A percentile compares a stretch with the other conserved stretches of the same genome.
These are phyloP conservation scores for Taeniopygia guttata DNA, from an alignment of 2,797 vertebrate genomes.

Conservation along the genomic window DNA sequence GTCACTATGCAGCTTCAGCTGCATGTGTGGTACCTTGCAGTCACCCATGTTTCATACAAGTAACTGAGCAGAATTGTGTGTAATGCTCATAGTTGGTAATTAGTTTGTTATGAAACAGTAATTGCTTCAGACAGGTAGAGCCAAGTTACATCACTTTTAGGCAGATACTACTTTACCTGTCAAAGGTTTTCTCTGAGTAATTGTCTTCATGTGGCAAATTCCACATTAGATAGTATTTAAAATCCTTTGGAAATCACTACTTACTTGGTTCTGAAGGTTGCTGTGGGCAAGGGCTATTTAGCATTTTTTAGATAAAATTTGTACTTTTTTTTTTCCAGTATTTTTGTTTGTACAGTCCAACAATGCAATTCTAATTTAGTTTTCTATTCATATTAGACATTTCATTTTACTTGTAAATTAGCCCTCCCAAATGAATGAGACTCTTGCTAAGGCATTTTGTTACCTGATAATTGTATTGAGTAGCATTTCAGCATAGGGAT, in stretches of 20 bases:
- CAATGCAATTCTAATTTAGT: not conserved
- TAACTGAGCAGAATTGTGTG: not conserved
- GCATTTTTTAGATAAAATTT: not conserved
- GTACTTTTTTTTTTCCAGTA: not conserved
- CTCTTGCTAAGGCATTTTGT: not conserved
- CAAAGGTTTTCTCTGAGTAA: not conserved
- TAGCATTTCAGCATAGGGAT: not conserved
- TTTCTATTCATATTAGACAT: not conserved
- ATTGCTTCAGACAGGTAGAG: not conserved
- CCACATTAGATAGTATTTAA: not conserved
- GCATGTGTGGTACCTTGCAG: not conserved
- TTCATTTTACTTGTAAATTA: not conserved
- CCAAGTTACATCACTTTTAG: not conserved
- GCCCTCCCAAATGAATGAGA: not conserved
- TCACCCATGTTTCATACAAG: not conserved
- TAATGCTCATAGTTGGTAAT: not conserved
- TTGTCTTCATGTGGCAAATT: not conserved
- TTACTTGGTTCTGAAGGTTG: not conserved
- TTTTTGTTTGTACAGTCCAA: not conserved
- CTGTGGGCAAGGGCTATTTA: not conserved
- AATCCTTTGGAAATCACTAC: not conserved
- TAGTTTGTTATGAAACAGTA: not conserved
- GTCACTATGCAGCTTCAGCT: not conserved
- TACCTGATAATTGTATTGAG: not conserved
- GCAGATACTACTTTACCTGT: not conserved